A percentile compares a stretch with the other conserved stretches of the same genome.
Evolutionary conservation across 2,888 invertebrate species (phyloP).

Genomic region (Doris montereyensis): DNA sequence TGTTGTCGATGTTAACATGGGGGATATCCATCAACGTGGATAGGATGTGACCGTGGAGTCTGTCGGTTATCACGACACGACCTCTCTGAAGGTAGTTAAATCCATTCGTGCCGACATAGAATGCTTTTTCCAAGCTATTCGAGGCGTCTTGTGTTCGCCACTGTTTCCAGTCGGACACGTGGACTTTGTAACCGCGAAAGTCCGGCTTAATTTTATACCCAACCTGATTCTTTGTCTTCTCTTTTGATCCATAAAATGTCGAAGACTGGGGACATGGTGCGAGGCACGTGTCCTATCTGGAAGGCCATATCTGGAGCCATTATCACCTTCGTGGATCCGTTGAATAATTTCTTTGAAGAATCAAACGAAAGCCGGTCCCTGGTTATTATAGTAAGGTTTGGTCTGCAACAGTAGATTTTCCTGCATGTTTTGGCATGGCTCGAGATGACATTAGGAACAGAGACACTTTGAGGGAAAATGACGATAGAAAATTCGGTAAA

Average conservation of each 20-base stretch:
- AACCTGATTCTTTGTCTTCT: conserved; percentile 36
- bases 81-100: conserved; percentile 46
- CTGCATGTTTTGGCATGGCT: neutral
- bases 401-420: conserved; percentile 28
- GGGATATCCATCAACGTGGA: conserved; percentile 46
- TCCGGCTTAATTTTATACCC: conserved; percentile 22
- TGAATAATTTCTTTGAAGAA: conserved; percentile 35
- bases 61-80: conserved; percentile 46
- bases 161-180: conserved; percentile 30
- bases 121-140: conserved; percentile 41
- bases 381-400: conserved; percentile 39
- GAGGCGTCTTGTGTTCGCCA: conserved; percentile 38
- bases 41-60: conserved; percentile 49
- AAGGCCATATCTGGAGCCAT: conserved; percentile 48
- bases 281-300: conserved; percentile 36
- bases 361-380: conserved; percentile 36
- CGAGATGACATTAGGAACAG: neutral
- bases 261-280: conserved; percentile 42
- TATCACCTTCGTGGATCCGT: conserved; percentile 29
- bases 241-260: conserved; percentile 47
- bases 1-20: conserved; percentile 49
- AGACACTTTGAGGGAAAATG: conserved; percentile 44
- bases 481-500: conserved; percentile 35
- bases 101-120: conserved; percentile 40
- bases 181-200: conserved; percentile 23